Percentiles rank a stretch among this genome's conserved stretches.
phyloP scores from a whole-genome alignment of 2,888 invertebrate species.

The Eilema depressum region DNA sequence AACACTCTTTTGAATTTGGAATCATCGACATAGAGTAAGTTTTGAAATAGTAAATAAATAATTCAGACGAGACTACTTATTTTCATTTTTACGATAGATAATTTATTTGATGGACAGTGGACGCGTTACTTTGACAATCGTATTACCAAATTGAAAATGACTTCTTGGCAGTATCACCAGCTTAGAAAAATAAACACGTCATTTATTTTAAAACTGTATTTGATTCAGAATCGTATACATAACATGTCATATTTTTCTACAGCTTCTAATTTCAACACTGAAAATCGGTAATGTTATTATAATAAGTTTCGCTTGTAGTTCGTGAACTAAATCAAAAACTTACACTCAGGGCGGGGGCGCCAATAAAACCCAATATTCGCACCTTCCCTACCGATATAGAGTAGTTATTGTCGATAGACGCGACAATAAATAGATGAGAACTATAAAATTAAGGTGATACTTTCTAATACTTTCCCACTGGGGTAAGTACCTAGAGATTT shows the following conservation, averaged over 20 bases:
- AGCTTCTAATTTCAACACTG: conserved; percentile 6
- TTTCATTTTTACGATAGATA: not conserved
- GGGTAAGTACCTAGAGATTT: too few relatives aligned
- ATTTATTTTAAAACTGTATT: conserved; percentile 42
- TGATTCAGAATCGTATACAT: conserved; percentile 7
- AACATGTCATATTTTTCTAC: not conserved
- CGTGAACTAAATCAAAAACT: conserved; percentile 53
- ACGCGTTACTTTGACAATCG: conserved; percentile 33
- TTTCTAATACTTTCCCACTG: not conserved
- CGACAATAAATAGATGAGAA: not conserved
- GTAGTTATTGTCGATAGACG: conserved; percentile 24
- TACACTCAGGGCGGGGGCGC: conserved; percentile 38
- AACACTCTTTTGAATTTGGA: conserved; percentile 17
- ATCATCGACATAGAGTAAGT: conserved; percentile 10
- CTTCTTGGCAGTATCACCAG: conserved; percentile 41
- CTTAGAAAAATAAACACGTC: conserved; percentile 32
- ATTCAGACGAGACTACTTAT: not conserved
- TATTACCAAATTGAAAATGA: conserved; percentile 42
- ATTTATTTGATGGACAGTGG: conserved; percentile 28
- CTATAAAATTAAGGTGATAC: not conserved
- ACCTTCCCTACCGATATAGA: conserved; percentile 39
- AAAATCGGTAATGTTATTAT: conserved; percentile 25
- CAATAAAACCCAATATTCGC: conserved; percentile 54
- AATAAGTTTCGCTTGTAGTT: conserved; percentile 39
- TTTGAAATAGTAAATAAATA: not conserved